phyloP scores from a whole-genome alignment of 2,888 invertebrate genomes.

The Melolontha melolontha region DNA sequence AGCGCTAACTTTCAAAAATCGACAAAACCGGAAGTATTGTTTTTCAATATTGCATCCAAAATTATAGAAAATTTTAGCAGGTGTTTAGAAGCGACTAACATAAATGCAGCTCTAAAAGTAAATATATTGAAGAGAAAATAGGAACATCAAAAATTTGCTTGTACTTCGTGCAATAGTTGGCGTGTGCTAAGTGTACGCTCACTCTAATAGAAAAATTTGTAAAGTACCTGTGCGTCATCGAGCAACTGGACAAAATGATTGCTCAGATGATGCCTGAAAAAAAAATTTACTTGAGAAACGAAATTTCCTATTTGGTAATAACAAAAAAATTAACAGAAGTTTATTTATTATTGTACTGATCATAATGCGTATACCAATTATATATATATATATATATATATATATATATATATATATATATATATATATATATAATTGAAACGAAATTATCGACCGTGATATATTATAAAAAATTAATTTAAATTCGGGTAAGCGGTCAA shows the following conservation, averaged over 20 bases:
- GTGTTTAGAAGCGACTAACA: background rate
- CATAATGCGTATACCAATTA: too few relatives aligned
- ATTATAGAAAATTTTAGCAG: background rate
- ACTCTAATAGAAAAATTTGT: background rate
- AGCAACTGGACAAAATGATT: constrained; percentile 3
- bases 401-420: too few relatives aligned
- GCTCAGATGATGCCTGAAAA: constrained; percentile 25
- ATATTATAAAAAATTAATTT: too few relatives aligned
- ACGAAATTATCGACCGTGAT: too few relatives aligned
- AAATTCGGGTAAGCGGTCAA: too few relatives aligned
- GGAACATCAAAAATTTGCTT: constrained; percentile 6
- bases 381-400: too few relatives aligned
- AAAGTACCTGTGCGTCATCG: constrained; percentile 47
- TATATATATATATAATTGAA: too few relatives aligned
- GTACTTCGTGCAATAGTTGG: background rate
- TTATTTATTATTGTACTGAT: too few relatives aligned
- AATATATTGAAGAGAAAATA: background rate
- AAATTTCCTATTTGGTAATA: background rate
- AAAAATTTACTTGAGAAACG: constrained; percentile 4
- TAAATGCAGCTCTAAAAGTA: background rate
- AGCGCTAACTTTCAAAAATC: too few relatives aligned
- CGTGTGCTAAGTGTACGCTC: background rate
- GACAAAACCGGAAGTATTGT: too few relatives aligned
- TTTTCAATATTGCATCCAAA: too few relatives aligned
- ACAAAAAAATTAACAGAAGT: too few relatives aligned